Percentiles rank a stretch among this genome's conserved stretches.
Evolutionary conservation across 2,797 vertebrate genomes (phyloP).

Genomic region (Rhabdomys pumilio): DNA sequence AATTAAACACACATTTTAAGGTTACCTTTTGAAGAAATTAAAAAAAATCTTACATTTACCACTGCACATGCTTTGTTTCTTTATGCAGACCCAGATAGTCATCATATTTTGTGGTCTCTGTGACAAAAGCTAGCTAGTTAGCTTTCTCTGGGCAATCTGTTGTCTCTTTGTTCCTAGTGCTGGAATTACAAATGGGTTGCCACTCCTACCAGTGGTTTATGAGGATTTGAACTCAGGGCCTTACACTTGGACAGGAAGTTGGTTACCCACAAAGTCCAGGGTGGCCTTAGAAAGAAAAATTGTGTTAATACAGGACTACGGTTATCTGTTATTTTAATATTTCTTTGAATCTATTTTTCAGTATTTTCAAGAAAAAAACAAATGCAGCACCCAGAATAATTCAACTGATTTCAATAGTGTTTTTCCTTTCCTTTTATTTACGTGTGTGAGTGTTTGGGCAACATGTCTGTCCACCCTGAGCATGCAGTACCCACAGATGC

Average conservation of each 20-base stretch:
- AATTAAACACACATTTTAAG: background rate
- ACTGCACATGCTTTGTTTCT: background rate
- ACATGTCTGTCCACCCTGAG: background rate
- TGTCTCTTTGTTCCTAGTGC: background rate
- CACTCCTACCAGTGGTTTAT: background rate
- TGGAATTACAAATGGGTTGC: background rate
- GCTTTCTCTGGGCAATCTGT: background rate
- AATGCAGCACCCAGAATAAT: background rate
- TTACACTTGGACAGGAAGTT: too few species aligned
- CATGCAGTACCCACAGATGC: background rate
- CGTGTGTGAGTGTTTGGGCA: background rate
- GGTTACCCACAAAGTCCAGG: background rate
- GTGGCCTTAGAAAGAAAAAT: background rate
- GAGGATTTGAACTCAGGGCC: background rate
- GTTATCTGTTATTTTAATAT: background rate
- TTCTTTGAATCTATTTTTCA: background rate
- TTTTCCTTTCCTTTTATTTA: background rate
- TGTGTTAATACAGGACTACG: background rate
- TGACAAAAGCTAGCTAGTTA: background rate
- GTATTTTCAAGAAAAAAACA: background rate
- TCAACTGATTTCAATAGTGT: background rate
- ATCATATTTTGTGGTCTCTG: slow-evolving; percentile 56
- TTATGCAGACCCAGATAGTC: slow-evolving; percentile 42
- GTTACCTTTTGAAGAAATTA: slow-evolving; percentile 10
- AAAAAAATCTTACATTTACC: slow-evolving; percentile 33